Conservation (phyloP, 2,888 invertebrate genomes). For the Nemotelus nigrinus region DNA sequence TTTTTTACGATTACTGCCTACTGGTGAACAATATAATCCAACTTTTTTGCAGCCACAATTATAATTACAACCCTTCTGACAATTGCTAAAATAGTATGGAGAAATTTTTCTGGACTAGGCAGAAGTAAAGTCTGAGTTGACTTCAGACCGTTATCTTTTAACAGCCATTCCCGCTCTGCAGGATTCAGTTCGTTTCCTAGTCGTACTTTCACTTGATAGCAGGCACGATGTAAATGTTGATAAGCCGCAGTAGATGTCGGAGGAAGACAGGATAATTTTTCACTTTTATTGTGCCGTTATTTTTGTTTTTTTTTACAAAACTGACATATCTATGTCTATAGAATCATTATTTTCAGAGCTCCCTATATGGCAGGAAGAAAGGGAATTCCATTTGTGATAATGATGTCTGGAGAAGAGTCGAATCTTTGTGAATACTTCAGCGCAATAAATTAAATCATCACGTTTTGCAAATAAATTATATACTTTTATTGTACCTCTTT, state of each 20-base stretch:
- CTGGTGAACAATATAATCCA: too few species aligned
- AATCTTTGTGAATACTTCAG: constrained; percentile 1
- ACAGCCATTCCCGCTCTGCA: not conserved
- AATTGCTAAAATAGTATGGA: not conserved
- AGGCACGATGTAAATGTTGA: constrained; percentile 39
- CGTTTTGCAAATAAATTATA: constrained; percentile 10
- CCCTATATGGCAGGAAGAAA: not conserved
- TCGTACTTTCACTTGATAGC: constrained; percentile 44
- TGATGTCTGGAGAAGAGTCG: not conserved
- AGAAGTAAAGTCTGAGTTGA: not conserved
- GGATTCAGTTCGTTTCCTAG: constrained; percentile 32
- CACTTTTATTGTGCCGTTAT: not conserved
- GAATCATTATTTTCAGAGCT: not conserved
- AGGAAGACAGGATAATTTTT: constrained; percentile 39
- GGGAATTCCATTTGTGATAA: too few species aligned
- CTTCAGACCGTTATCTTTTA: not conserved
- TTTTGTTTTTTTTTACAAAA: not conserved
- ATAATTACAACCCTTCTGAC: too few species aligned
- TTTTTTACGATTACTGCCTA: too few species aligned
- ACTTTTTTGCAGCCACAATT: too few species aligned
- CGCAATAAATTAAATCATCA: constrained; percentile 10
- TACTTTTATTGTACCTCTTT: not conserved
- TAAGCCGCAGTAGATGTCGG: constrained; percentile 43
- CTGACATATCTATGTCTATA: not conserved
- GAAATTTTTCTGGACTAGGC: not conserved